Evolutionary conservation across 2,888 invertebrate species (phyloP).

Genomic region (Meteorus colon): DNA sequence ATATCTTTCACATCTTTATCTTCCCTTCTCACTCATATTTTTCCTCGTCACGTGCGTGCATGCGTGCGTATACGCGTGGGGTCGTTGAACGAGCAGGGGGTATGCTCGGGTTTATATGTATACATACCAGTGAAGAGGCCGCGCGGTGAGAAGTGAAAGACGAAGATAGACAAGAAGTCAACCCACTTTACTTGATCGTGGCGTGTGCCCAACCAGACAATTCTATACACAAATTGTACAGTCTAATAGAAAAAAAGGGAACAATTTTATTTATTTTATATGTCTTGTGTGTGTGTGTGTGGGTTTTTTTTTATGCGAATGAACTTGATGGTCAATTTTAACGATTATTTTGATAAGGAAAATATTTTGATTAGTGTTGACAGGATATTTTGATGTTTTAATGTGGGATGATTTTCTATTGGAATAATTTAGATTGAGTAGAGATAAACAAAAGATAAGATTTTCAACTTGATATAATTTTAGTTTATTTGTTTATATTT

Average conservation of each 20-base stretch:
- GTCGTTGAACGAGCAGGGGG: slow-evolving; percentile 70
- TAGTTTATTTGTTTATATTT: too few species aligned
- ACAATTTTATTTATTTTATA: neutral
- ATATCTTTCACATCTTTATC: slow-evolving; percentile 35
- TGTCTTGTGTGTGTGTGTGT: neutral
- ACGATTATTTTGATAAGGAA: too few species aligned
- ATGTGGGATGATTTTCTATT: too few species aligned
- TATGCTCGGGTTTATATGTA: slow-evolving; percentile 51
- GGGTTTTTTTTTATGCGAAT: neutral
- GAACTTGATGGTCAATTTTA: too few species aligned
- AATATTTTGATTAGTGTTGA: too few species aligned
- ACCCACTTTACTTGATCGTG: slow-evolving; percentile 50
- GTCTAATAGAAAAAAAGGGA: neutral
- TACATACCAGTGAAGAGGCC: slow-evolving; percentile 15
- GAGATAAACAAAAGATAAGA: too few species aligned
- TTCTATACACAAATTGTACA: neutral
- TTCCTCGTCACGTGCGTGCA: slow-evolving; percentile 58
- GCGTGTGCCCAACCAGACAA: slow-evolving; percentile 16
- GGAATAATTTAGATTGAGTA: too few species aligned
- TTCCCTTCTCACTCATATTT: slow-evolving; percentile 35
- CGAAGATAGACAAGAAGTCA: slow-evolving; percentile 39
- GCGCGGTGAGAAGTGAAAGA: slow-evolving; percentile 26
- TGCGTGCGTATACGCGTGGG: slow-evolving; percentile 59
- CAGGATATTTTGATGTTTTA: too few species aligned
- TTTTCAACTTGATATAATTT: too few species aligned